Percentiles rank a stretch among this genome's conserved stretches.
Conservation (phyloP, 2,797 vertebrate species). For the Girardinus metallicus region DNA sequence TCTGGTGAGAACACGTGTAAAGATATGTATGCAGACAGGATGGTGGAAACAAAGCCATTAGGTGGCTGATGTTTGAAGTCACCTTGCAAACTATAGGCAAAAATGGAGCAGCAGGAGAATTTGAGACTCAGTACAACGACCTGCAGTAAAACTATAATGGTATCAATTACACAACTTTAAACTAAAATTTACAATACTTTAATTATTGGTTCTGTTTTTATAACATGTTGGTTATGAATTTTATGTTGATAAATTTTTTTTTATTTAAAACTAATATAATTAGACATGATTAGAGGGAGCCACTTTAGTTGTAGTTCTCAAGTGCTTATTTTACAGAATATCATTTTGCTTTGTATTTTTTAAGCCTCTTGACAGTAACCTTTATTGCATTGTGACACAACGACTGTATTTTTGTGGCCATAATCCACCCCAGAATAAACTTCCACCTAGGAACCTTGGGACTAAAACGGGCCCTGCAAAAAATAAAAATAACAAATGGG, state of each 20-base stretch:
- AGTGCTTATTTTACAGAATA: background rate
- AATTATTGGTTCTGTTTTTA: background rate
- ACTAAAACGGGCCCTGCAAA: background rate
- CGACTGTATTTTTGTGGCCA: background rate
- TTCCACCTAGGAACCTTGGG: background rate
- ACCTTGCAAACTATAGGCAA: conserved; percentile 2
- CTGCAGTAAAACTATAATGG: background rate
- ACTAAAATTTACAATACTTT: background rate
- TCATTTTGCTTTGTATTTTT: background rate
- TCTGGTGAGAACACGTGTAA: conserved; percentile 19
- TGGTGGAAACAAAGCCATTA: conserved; percentile 5
- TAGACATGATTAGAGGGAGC: background rate
- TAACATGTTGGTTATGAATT: background rate
- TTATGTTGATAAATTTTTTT: background rate
- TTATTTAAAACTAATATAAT: background rate
- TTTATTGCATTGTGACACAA: background rate
- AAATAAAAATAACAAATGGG: background rate
- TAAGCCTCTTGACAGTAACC: background rate
- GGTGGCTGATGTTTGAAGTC: conserved; percentile 23
- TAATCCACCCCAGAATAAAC: background rate
- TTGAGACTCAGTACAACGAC: background rate
- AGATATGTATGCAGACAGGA: conserved; percentile 21
- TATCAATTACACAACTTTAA: background rate
- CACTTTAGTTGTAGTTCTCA: background rate
- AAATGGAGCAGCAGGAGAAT: background rate